Base-by-base conservation (phyloP, 2,113 vertebrate genomes). In the Myrmecobius fasciatus region DNA sequence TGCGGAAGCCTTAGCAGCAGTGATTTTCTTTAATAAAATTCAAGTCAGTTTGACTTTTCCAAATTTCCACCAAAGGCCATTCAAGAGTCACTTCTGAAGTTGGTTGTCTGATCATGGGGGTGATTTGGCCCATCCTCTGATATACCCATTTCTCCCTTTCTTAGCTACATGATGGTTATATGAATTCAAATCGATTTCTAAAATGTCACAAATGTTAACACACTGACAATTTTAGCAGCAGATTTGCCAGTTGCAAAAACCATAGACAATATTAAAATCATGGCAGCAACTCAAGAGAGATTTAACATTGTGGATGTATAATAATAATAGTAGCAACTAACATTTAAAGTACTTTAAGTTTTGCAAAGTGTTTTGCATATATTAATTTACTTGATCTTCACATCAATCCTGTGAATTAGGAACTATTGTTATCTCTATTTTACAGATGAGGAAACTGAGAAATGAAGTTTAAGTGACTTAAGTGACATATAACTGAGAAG, bases 161-260 rank as follows among this genome's bases (percentile, higher is more conserved):
- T 22, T 90, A 46, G 36, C 60, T 48, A 92, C 26, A 1, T 46
- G 24, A 3, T 88, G 75, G 10, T 91, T 91, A 53, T 89, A 89
- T 46, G 31, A 93, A 36, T 56, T 89, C 89, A 67, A 43, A 51
- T 95, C 67, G 94, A 52, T 88, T 90, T 89, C 91, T 83, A n/a
- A 11, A 25, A 67, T 89, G 91, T 8, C 31, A 3, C 47, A 49
- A 54, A 3, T 67, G 46, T 75, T 25, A 7, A 48, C 49, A 90
- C 8, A 20, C 11, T 51, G 54, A 49, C n/a, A 49, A 31, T 60
- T 91, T 53, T 83, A 52, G 36, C 52, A 56, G 24, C 83, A 54
- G 56, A 75, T 47, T 43, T 31, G 36, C 53, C 67, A 60, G 47
- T 47, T 52, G 52, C 31, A 91, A 52, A 52, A 31, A 47, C 89